These are phyloP conservation scores for Phyllostomus hastatus DNA, from an alignment of 2,113 vertebrate genomes.

Conservation along the genomic window DNA sequence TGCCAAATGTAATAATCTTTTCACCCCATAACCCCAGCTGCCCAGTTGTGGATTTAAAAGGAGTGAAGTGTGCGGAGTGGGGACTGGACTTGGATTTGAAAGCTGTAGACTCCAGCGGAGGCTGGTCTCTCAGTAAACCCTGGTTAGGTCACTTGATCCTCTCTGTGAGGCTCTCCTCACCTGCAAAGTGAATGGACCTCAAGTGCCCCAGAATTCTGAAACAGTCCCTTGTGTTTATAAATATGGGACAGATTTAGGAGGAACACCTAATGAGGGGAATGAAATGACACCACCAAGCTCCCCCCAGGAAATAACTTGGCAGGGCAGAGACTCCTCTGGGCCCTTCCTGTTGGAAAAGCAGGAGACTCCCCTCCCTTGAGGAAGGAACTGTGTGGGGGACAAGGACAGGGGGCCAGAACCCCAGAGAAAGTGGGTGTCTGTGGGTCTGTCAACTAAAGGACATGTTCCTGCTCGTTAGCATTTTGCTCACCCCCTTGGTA, in stretches of 20 bases:
- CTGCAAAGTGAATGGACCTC: neutral
- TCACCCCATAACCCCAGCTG: neutral
- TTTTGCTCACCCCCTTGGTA: neutral
- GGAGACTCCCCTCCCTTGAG: neutral
- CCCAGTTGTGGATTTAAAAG: neutral
- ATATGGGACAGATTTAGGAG: neutral
- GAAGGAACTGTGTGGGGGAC: neutral
- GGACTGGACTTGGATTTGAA: neutral
- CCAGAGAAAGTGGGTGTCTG: neutral
- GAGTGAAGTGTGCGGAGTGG: neutral
- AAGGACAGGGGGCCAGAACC: fast-evolving
- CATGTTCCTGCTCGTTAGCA: fast-evolving
- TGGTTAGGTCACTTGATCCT: too few relatives aligned
- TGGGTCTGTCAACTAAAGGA: too few relatives aligned
- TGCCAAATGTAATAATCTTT: neutral
- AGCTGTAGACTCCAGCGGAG: neutral
- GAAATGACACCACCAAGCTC: neutral
- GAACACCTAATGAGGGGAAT: neutral
- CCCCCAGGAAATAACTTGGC: neutral
- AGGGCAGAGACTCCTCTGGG: neutral
- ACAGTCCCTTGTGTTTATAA: neutral
- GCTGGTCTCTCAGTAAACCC: neutral
- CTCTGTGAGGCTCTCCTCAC: neutral
- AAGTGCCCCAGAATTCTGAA: neutral
- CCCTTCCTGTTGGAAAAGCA: neutral